Evolutionary conservation across 1,140 invertebrate species (phyloP), one percentile per base, ranked within the genome.

Genomic region (Drosophila equinoxialis): DNA sequence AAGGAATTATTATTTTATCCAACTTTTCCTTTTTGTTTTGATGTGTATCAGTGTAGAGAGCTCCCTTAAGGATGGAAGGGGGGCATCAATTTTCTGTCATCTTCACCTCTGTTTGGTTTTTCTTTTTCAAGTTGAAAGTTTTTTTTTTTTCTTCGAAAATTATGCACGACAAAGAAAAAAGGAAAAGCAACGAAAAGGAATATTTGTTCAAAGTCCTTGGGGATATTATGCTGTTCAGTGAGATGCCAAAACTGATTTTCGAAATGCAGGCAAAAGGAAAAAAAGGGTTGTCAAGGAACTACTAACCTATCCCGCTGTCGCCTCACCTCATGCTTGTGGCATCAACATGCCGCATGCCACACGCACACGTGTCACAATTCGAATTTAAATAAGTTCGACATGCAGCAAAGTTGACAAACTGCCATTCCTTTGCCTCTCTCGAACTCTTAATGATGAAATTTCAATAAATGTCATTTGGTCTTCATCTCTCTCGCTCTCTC

Each of bases 201-300:
- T 51, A 51, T 57, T 65, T 51, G 42, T 42, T 48, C 26, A 20
- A 14, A 42, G 54, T 87, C 83, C 84, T 87, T 83, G 68, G 84
- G 83, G 84, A 90, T 84, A 90, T 90, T 89, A 83, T 89, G 71
- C 84, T 81, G 84, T 89, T 89, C 84, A 89, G 57, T 89, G 84
- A 89, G 60, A 80, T 86, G 79, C 71, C 82, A 69, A 64, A 76
- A 79, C 83, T 70, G 83, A 87, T 87, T 86, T 80, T 26, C 62
- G 58, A 65, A 51, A 39, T 59, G 61, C 37, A 62, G 59, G 68
- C 65, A 74, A 58, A 59, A 30, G 6, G 3, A 26, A 26, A 59
- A 30, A 6, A 84, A 89, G 84, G 84, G 84, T 84, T 89, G 84
- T 64, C 77, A 69, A 51, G 3, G 10, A 39, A 39, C 37, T 13